Evolutionary conservation across 1,140 invertebrate species (phyloP), one percentile per base, ranked within the genome.

Genomic region (Drosophila busckii): DNA sequence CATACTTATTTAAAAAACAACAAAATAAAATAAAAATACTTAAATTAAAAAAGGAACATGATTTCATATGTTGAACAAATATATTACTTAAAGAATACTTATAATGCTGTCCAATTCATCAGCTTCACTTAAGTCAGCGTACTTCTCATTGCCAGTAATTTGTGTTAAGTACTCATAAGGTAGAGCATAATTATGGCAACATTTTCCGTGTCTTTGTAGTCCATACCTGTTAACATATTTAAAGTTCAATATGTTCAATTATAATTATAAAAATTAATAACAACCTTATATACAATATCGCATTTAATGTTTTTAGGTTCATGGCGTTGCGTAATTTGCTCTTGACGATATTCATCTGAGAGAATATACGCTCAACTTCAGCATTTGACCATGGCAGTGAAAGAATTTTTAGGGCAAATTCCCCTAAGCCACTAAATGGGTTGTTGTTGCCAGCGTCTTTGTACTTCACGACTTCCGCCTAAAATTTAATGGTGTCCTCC

Each of bases 281-380:
- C n/a, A n/a, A n/a, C n/a, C n/a, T n/a, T n/a, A n/a, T n/a, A n/a
- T n/a, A n/a, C n/a, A n/a, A n/a, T n/a, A n/a, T n/a, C n/a, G n/a
- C n/a, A n/a, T n/a, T n/a, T n/a, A n/a, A 45, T 45, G 42, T 15
- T 45, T 45, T 45, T 20, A 45, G 10, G 17, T 15, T 29, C 16
- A 45, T 22, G 26, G 10, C 17, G 28, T 32, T 32, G 42, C 16
- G 17, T 32, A 32, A 22, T 45, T 23, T 31, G 26, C 17, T 45
- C 28, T 45, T 45, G 7, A 32, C 17, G 8, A 45, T 20, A 20
- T 45, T 45, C 26, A 22, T 22, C 19, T 32, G 28, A 17, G 16
- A 31, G 28, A 45, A 45, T 45, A 20, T 45, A 2, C 28, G 17
- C n/a, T n/a, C n/a, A n/a, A n/a, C n/a, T n/a, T n/a, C n/a, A n/a